Evolutionary conservation across 1,140 invertebrate genomes (phyloP).

Genomic region (Drosophila punjabiensis): DNA sequence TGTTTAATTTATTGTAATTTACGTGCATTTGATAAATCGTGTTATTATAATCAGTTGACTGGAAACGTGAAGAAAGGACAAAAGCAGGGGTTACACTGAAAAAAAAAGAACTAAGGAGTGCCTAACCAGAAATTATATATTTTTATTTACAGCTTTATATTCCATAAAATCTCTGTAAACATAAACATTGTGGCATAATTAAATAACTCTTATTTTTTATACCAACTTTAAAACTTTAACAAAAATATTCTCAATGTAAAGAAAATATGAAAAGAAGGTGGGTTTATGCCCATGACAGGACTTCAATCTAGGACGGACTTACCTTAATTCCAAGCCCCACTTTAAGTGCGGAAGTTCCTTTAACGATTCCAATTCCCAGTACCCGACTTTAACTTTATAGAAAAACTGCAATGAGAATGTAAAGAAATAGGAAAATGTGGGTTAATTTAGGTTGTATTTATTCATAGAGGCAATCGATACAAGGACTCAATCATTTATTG

Average conservation of each 20-base stretch:
- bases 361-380: slow-evolving; percentile 15
- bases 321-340: slow-evolving; percentile 12
- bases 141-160: neutral
- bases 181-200: too few relatives aligned
- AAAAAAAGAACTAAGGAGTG: neutral
- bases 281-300: slow-evolving; percentile 24
- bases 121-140: neutral
- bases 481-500: neutral
- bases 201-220: neutral
- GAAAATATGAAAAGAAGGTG: neutral
- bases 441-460: slow-evolving; percentile 27
- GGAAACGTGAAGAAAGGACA: slow-evolving; percentile 47
- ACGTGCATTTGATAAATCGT: slow-evolving; percentile 82
- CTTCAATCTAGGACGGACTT: slow-evolving; percentile 18
- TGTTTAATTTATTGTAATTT: slow-evolving; percentile 83
- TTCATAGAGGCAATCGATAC: slow-evolving; percentile 9
- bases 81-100: slow-evolving; percentile 4
- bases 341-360: neutral
- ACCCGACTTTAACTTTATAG: neutral
- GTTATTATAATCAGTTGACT: slow-evolving; percentile 77
- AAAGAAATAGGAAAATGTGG: slow-evolving; percentile 13
- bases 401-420: slow-evolving; percentile 42
- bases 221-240: neutral
- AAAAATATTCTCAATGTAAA: neutral
- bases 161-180: neutral